A percentile compares a stretch with the other conserved stretches of the same genome.
Conservation (phyloP, 2,797 vertebrate genomes). For the Tamandua tetradactyla region DNA sequence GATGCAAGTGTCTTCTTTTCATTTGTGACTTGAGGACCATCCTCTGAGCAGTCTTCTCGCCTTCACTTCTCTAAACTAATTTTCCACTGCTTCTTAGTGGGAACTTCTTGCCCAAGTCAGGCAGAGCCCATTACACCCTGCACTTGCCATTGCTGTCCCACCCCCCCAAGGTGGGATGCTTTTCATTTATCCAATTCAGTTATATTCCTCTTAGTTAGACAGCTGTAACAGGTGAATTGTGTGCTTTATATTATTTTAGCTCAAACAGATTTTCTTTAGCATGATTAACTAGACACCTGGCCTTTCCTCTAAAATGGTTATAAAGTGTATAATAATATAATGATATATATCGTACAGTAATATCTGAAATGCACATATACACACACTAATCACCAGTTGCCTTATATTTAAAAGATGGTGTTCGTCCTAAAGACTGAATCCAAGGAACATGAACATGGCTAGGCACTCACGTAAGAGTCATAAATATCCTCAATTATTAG, state of each 20-base stretch:
- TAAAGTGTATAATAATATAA: background rate
- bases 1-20: background rate
- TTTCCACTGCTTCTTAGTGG: background rate
- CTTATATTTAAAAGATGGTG: background rate
- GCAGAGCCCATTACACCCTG: background rate
- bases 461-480: background rate
- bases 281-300: background rate
- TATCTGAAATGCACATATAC: background rate
- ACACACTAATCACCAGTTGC: background rate
- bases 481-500: background rate
- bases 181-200: background rate
- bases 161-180: background rate
- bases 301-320: background rate
- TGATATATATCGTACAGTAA: background rate
- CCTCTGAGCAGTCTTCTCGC: too few relatives aligned
- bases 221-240: background rate
- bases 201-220: background rate
- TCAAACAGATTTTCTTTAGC: background rate
- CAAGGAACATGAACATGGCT: background rate
- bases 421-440: background rate
- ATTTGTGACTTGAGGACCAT: background rate
- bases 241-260: background rate
- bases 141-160: background rate
- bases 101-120: background rate
- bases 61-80: background rate